Percentiles rank a stretch among this genome's conserved stretches.
Conservation (phyloP, 1,140 invertebrate genomes). For the Conopomorpha cramerella region DNA sequence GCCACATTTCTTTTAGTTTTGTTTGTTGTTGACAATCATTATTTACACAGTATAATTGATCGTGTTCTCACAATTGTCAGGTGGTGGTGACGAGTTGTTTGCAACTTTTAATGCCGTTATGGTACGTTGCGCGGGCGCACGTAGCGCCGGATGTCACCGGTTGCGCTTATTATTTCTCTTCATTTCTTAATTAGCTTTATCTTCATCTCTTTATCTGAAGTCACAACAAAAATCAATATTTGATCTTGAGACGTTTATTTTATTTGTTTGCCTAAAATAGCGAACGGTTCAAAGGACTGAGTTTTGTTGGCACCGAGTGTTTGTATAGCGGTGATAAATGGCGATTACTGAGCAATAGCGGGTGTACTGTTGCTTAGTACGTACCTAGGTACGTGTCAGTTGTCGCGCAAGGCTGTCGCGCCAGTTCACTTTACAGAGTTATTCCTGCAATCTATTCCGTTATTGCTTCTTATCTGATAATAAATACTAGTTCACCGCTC, state of each 20-base stretch:
- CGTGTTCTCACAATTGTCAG: slow-evolving; percentile 57
- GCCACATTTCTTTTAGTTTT: slow-evolving; percentile 33
- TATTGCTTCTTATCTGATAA: too few species aligned
- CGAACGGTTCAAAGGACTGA: not conserved
- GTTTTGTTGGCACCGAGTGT: too few species aligned
- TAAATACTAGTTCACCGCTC: too few species aligned
- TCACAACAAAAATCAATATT: too few species aligned
- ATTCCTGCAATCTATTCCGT: too few species aligned
- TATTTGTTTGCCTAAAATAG: not conserved
- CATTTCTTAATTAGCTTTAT: not conserved
- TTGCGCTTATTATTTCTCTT: not conserved
- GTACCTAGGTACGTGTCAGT: too few species aligned
- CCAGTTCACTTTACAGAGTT: too few species aligned
- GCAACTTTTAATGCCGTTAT: slow-evolving; percentile 32
- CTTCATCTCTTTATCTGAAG: too few species aligned
- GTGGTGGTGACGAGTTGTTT: slow-evolving; percentile 33
- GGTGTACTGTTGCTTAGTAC: too few species aligned
- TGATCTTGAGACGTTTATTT: not conserved
- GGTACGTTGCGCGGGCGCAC: slow-evolving; percentile 29
- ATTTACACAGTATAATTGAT: slow-evolving; percentile 54
- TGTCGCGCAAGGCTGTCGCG: too few species aligned
- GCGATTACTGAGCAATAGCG: too few species aligned
- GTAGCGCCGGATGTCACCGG: slow-evolving; percentile 18
- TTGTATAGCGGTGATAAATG: too few species aligned
- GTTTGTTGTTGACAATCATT: slow-evolving; percentile 53